These are phyloP conservation scores for Cremastobaeus sp. DNA, from an alignment of 2,888 invertebrate genomes.

Conservation along the genomic window DNA sequence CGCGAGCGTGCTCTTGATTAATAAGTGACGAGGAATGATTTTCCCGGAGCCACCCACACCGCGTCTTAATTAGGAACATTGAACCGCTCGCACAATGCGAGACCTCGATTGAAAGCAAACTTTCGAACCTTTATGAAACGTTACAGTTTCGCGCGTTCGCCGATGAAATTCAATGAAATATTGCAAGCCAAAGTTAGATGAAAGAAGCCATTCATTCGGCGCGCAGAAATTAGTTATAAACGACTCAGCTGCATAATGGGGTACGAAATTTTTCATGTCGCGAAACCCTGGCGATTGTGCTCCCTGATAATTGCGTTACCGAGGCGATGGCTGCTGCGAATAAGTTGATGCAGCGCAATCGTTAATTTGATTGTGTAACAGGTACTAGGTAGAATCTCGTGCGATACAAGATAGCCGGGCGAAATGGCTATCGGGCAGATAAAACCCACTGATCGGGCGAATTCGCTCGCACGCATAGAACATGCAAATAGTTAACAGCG, in stretches of 20 bases:
- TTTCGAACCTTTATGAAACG: conserved; percentile 37
- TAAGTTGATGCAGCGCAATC: conserved; percentile 36
- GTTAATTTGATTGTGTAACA: conserved; percentile 36
- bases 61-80: conserved; percentile 25
- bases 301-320: conserved; percentile 27
- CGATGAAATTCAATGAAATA: conserved; percentile 31
- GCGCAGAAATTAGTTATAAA: conserved; percentile 33
- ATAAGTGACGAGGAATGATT: conserved; percentile 33
- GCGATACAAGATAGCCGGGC: neutral
- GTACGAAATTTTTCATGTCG: conserved; percentile 26
- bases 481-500: too few relatives aligned
- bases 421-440: conserved; percentile 4
- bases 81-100: conserved; percentile 24
- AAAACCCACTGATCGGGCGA: too few relatives aligned
- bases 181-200: conserved; percentile 30
- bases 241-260: conserved; percentile 9
- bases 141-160: conserved; percentile 26
- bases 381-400: conserved; percentile 23
- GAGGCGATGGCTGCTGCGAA: conserved; percentile 29
- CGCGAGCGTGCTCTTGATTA: conserved; percentile 1
- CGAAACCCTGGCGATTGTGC: conserved; percentile 10
- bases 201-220: conserved; percentile 28
- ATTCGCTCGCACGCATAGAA: too few relatives aligned
- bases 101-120: conserved; percentile 36
- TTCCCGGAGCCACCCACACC: conserved; percentile 7